phyloP scores from a whole-genome alignment of 2,113 vertebrate genomes.

The Dicerorhinus sumatrensis region DNA sequence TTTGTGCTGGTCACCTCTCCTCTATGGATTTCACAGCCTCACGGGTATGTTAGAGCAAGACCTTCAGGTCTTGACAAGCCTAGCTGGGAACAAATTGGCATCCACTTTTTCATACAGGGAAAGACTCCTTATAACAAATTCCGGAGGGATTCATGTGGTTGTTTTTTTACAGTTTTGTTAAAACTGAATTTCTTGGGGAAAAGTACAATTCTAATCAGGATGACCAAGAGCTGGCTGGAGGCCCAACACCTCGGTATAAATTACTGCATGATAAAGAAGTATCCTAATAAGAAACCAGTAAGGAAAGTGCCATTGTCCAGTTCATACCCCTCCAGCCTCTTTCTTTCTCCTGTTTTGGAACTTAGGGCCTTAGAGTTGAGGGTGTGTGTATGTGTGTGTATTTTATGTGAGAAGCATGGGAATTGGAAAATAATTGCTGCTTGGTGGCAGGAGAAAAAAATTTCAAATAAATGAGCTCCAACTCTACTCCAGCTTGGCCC shows the following conservation, averaged over 20 bases:
- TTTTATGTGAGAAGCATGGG: not conserved
- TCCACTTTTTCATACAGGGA: not conserved
- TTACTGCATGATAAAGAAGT: not conserved
- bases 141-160: not conserved
- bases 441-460: not conserved
- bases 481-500: not conserved
- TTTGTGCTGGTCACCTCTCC: not conserved
- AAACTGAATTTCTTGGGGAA: slow-evolving; percentile 39
- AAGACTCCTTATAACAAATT: not conserved
- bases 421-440: not conserved
- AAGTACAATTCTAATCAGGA: slow-evolving; percentile 41
- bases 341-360: not conserved
- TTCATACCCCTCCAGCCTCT: too few species aligned
- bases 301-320: not conserved
- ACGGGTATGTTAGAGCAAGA: not conserved
- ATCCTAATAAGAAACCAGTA: not conserved
- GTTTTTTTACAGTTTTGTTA: slow-evolving; percentile 45
- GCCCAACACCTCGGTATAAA: not conserved
- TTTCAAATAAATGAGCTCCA: not conserved
- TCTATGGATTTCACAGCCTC: not conserved
- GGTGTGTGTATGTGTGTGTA: not conserved
- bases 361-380: not conserved
- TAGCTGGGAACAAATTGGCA: not conserved
- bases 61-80: not conserved
- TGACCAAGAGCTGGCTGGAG: not conserved